Conservation (phyloP, 2,797 vertebrate species). For the Euphonia xanthogaster region DNA sequence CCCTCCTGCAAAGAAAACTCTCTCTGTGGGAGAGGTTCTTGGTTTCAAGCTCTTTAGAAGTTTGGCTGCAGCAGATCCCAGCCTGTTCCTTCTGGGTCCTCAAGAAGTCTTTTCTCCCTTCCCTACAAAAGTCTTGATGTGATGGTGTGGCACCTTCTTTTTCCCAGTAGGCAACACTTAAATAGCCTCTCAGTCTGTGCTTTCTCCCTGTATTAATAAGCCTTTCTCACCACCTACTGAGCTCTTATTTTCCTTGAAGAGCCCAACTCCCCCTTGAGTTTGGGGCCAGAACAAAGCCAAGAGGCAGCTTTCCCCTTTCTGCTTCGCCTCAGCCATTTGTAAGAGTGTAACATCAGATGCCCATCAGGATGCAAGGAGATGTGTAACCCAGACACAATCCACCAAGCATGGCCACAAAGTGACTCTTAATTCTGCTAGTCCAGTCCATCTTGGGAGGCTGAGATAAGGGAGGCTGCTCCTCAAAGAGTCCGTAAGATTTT, state of each 20-base stretch:
- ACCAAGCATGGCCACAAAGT: not conserved
- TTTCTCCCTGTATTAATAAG: not conserved
- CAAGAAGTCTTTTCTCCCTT: not conserved
- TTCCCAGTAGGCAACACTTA: not conserved
- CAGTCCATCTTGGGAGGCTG: not conserved
- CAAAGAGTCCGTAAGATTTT: not conserved
- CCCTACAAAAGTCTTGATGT: not conserved
- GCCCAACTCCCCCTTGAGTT: rapidly evolving
- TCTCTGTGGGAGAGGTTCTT: not conserved
- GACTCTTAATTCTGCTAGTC: not conserved
- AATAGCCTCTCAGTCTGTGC: not conserved
- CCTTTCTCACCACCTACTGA: not conserved
- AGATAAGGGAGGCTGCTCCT: not conserved
- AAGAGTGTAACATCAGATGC: rapidly evolving
- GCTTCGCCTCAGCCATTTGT: not conserved
- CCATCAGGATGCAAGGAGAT: not conserved
- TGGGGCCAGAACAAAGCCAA: not conserved
- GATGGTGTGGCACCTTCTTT: not conserved
- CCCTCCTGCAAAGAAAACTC: not conserved
- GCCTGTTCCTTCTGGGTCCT: not conserved
- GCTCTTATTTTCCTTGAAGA: not conserved
- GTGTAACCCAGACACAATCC: not conserved
- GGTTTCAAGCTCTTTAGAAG: not conserved
- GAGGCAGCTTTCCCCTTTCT: not conserved
- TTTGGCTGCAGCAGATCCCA: not conserved